A percentile compares a stretch with the other conserved stretches of the same genome.
These are phyloP conservation scores for Microtus ochrogaster DNA, from an alignment of 2,113 vertebrate genomes.

Conservation along the genomic window DNA sequence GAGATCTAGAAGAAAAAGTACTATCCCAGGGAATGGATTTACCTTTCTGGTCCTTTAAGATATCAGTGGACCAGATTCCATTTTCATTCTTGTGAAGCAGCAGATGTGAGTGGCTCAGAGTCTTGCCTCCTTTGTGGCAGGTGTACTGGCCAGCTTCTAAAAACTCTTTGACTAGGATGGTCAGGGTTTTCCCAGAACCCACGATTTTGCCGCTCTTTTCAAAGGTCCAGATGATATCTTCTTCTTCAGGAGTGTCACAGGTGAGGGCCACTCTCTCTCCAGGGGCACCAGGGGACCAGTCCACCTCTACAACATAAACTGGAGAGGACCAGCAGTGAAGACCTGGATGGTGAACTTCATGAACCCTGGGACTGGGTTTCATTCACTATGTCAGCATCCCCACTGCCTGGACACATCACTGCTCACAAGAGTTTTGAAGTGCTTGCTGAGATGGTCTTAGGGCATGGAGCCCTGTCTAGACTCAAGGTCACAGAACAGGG, in stretches of 20 bases:
- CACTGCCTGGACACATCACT: not conserved
- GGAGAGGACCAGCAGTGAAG: not conserved
- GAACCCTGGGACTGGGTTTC: not conserved
- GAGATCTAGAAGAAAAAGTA: not conserved
- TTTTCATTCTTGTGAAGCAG: slow-evolving; percentile 83
- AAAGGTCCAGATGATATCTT: slow-evolving; percentile 81
- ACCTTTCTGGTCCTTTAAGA: slow-evolving; percentile 77
- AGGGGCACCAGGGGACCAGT: slow-evolving; percentile 78
- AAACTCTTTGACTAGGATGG: slow-evolving; percentile 82
- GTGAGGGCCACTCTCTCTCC: slow-evolving; percentile 81
- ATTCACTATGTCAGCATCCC: not conserved
- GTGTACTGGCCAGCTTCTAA: slow-evolving; percentile 84
- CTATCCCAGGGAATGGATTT: slow-evolving; percentile 25
- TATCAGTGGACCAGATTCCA: slow-evolving; percentile 78
- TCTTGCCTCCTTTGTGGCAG: slow-evolving; percentile 73
- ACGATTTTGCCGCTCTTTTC: not conserved
- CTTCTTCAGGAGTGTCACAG: slow-evolving; percentile 77
- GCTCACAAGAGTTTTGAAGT: not conserved
- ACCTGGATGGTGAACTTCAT: not conserved
- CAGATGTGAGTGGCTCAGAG: slow-evolving; percentile 72
- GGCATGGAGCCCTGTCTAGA: not conserved
- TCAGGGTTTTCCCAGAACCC: slow-evolving; percentile 81
- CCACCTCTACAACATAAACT: slow-evolving; percentile 84
- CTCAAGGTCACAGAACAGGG: not conserved
- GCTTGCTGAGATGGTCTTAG: not conserved